Evolutionary conservation across 2,113 vertebrate genomes (phyloP).

Genomic region (Vulpes ferrilata): DNA sequence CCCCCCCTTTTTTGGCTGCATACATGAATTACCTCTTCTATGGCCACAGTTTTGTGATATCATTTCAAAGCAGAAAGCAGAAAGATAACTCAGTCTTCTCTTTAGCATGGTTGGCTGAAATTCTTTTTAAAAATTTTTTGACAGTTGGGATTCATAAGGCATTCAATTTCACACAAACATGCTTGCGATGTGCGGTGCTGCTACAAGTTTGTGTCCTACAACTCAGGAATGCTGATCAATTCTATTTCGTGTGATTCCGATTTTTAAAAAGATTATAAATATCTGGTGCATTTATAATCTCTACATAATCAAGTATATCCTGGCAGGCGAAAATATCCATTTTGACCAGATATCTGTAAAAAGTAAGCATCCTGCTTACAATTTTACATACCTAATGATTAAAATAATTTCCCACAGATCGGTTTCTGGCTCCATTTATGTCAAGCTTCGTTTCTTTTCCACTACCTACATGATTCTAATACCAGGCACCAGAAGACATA

Average conservation of each 20-base stretch:
- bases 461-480: not conserved
- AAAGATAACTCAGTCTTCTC: not conserved
- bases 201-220: not conserved
- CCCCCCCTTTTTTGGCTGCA: not conserved
- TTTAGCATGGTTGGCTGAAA: not conserved
- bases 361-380: constrained; percentile 7
- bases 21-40: too few relatives aligned
- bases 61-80: not conserved
- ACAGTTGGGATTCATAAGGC: not conserved
- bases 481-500: not conserved
- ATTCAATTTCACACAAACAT: not conserved
- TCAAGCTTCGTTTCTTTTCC: not conserved
- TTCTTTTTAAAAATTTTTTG: not conserved
- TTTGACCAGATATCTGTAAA: not conserved
- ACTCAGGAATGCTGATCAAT: constrained; percentile 21
- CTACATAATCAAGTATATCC: not conserved
- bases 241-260: constrained; percentile 19
- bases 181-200: not conserved
- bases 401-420: constrained; percentile 8
- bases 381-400: constrained; percentile 8
- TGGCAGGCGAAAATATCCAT: not conserved
- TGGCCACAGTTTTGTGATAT: not conserved
- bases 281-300: not conserved
- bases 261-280: not conserved
- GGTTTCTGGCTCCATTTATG: not conserved